These are phyloP conservation scores for Natrix natrix DNA, from an alignment of 2,797 vertebrate genomes.

Conservation along the genomic window DNA sequence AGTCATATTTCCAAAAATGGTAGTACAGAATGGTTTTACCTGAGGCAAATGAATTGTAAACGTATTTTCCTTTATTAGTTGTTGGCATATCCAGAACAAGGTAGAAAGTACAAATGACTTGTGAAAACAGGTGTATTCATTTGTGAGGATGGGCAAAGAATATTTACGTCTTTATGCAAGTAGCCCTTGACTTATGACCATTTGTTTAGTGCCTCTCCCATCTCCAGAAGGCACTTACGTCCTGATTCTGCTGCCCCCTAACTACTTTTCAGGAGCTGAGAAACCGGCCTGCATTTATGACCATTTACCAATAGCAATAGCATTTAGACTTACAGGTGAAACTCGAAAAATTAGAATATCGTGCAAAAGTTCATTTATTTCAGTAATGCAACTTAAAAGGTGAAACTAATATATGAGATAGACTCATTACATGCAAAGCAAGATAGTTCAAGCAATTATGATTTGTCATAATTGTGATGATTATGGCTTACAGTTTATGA, in stretches of 20 bases:
- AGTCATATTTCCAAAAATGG: background rate
- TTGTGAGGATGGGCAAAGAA: background rate
- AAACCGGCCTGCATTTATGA: background rate
- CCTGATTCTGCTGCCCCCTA: background rate
- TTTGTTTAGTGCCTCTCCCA: background rate
- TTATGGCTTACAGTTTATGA: too few relatives aligned
- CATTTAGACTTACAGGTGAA: too few relatives aligned
- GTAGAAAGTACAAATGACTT: background rate
- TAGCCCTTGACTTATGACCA: background rate
- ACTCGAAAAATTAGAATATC: too few relatives aligned
- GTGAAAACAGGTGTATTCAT: background rate
- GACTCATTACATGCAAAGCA: too few relatives aligned
- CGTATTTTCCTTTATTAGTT: background rate
- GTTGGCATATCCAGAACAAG: background rate
- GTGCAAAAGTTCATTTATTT: too few relatives aligned
- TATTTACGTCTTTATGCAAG: background rate
- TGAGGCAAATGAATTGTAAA: background rate
- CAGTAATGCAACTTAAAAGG: too few relatives aligned
- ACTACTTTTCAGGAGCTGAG: background rate
- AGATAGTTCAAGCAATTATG: too few relatives aligned
- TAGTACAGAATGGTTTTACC: background rate
- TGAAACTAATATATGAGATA: too few relatives aligned
- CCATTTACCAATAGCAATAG: background rate
- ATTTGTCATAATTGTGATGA: too few relatives aligned
- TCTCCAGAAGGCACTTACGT: background rate